A percentile compares a stretch with the other conserved stretches of the same genome.
phyloP scores from a whole-genome alignment of 92 coral and sea anemone species.

The Pocillopora meandrina region DNA sequence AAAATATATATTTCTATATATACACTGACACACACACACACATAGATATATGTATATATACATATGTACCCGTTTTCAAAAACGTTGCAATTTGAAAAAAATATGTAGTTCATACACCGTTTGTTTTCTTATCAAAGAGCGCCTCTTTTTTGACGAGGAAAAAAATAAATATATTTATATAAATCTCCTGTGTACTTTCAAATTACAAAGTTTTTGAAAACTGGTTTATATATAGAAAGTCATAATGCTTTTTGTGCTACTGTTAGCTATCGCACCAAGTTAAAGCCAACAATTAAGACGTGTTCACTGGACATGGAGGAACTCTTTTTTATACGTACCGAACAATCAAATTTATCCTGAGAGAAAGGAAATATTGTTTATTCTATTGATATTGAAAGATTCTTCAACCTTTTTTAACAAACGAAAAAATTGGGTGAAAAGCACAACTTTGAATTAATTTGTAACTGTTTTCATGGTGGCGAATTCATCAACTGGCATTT shows the following conservation, averaged over 20 bases:
- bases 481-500: background rate
- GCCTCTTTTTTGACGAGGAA: background rate
- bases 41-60: background rate
- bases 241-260: background rate
- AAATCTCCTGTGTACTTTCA: background rate
- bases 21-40: too few relatives aligned
- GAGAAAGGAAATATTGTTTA: background rate
- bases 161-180: background rate
- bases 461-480: conserved; percentile 14
- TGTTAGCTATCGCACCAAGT: too few relatives aligned
- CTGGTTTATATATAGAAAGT: too few relatives aligned
- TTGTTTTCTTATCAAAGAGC: too few relatives aligned
- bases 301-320: too few relatives aligned
- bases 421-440: background rate
- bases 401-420: conserved; percentile 1
- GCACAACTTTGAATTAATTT: background rate
- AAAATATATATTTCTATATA: too few relatives aligned
- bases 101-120: too few relatives aligned
- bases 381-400: conserved; percentile 1
- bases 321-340: background rate
- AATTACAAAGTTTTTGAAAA: too few relatives aligned
- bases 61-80: background rate
- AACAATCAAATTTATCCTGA: conserved; percentile 1
- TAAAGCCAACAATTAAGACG: background rate
- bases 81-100: background rate